Conservation (phyloP, 1,140 invertebrate species). For the Sipha flava region DNA sequence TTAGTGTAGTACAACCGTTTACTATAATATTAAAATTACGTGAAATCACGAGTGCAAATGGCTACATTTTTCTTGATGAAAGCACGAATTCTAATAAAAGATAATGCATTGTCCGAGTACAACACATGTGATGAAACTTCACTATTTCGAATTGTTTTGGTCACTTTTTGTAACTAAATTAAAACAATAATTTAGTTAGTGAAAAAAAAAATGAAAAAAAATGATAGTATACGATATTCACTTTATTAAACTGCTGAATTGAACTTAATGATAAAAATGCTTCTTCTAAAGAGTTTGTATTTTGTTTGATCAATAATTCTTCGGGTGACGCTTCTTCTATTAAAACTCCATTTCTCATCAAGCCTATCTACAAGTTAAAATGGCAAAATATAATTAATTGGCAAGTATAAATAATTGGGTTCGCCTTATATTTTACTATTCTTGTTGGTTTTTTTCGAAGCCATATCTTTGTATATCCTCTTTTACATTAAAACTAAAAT, state of each 20-base stretch:
- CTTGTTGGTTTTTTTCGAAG: too few relatives aligned
- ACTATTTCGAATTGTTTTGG: background rate
- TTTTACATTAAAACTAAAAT: too few relatives aligned
- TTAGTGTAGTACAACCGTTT: background rate
- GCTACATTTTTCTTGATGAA: background rate
- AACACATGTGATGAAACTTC: background rate
- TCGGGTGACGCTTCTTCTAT: conserved; percentile 41
- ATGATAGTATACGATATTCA: background rate
- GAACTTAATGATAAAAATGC: conserved; percentile 51
- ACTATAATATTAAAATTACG: background rate
- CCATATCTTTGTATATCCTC: too few relatives aligned
- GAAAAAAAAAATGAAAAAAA: too few relatives aligned
- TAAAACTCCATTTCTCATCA: conserved; percentile 14
- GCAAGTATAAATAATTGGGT: background rate
- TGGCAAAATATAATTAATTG: background rate
- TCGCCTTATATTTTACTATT: background rate
- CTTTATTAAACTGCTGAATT: conserved; percentile 28
- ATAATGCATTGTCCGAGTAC: background rate
- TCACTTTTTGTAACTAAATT: background rate
- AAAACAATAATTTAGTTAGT: background rate
- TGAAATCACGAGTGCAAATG: background rate
- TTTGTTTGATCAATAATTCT: conserved; percentile 45
- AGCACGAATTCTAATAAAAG: background rate
- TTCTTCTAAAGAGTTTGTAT: conserved; percentile 49
- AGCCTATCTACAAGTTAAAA: background rate